Conservation (phyloP, 2,113 vertebrate species). For the Bos indicus region DNA sequence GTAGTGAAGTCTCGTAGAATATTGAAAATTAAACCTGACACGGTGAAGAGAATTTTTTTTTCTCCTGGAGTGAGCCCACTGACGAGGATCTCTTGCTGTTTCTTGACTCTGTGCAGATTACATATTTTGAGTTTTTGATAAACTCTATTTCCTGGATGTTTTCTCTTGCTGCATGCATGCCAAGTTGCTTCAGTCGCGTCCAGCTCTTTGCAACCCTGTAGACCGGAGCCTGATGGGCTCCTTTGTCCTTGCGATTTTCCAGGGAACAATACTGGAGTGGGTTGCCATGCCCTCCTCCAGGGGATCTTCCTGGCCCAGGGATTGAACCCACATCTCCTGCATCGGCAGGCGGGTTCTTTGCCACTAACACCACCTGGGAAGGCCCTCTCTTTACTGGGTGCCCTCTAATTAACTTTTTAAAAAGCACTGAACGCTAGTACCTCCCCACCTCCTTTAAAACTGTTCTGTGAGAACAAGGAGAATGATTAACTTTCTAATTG, state of each 20-base stretch:
- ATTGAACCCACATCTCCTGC: neutral
- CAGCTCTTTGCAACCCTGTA: neutral
- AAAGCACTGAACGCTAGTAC: neutral
- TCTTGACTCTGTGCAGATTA: neutral
- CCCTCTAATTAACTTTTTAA: conserved; percentile 58
- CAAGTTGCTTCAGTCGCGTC: neutral
- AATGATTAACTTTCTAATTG: conserved; percentile 64
- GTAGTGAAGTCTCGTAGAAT: neutral
- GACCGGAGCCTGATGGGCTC: neutral
- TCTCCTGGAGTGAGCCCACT: conserved; percentile 13
- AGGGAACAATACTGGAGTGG: neutral
- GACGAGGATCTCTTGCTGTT: neutral
- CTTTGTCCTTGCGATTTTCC: neutral
- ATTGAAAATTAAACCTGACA: conserved; percentile 3
- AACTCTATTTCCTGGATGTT: conserved; percentile 30
- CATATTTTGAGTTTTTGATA: conserved; percentile 55
- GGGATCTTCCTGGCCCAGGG: neutral
- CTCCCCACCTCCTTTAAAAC: conserved; percentile 2
- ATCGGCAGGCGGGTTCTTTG: neutral
- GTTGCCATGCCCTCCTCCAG: neutral
- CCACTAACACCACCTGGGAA: neutral
- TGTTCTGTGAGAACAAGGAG: conserved; percentile 48
- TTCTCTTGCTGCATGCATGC: neutral
- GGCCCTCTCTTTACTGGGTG: neutral
- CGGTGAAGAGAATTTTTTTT: conserved; percentile 13